phyloP scores from a whole-genome alignment of 2,888 invertebrate genomes.

The Synanthedon vespiformis region DNA sequence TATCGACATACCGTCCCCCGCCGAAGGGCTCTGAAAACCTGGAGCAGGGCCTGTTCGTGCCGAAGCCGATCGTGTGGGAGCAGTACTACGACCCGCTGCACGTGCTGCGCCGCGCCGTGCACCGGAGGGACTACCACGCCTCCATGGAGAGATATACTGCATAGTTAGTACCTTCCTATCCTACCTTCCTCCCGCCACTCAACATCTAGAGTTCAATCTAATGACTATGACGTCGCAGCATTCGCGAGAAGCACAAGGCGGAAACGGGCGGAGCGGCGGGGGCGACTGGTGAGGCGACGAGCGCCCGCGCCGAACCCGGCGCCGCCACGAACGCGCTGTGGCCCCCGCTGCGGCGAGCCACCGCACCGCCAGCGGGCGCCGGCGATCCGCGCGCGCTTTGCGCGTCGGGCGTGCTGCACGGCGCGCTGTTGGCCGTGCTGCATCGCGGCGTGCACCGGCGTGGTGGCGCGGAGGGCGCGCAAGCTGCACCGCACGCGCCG shows the following conservation, averaged over 20 bases:
- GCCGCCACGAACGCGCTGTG: constrained; percentile 31
- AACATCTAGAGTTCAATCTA: too few relatives aligned
- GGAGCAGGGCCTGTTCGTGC: constrained; percentile 91
- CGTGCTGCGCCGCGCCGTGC: constrained; percentile 89
- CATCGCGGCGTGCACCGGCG: constrained; percentile 83
- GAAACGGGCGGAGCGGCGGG: constrained; percentile 11
- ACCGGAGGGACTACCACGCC: constrained; percentile 91
- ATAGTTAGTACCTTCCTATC: constrained; percentile 73
- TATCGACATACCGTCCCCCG: constrained; percentile 89
- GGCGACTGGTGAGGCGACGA: constrained; percentile 3
- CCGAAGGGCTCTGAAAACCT: constrained; percentile 77
- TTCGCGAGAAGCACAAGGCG: constrained; percentile 47
- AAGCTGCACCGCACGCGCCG: constrained; percentile 55
- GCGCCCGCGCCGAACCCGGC: constrained; percentile 4
- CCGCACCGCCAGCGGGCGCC: constrained; percentile 28
- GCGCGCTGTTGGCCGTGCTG: constrained; percentile 82
- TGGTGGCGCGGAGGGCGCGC: constrained; percentile 75
- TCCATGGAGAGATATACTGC: constrained; percentile 94
- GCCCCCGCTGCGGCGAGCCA: constrained; percentile 49
- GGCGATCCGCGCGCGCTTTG: constrained; percentile 53
- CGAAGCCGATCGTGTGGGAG: constrained; percentile 91
- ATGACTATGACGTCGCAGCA: constrained; percentile 20
- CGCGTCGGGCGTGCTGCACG: constrained; percentile 52
- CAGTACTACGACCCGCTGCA: constrained; percentile 94
- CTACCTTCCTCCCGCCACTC: background rate